Evolutionary conservation across 2,797 vertebrate genomes (phyloP).

Genomic region (Pteronotus mesoamericanus): DNA sequence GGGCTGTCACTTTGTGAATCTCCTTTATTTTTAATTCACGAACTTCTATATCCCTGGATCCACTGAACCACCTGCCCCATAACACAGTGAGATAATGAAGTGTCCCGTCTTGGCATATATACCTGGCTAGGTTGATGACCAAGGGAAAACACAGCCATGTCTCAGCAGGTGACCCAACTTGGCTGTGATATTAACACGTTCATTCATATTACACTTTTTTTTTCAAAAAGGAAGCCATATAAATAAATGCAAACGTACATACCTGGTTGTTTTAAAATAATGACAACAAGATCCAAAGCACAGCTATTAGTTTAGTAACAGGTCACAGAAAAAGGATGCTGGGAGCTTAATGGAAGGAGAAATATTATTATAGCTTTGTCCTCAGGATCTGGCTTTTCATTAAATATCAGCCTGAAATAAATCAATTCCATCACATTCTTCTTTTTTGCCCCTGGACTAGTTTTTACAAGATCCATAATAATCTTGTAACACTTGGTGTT

Average conservation of each 20-base stretch:
- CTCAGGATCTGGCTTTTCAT: slow-evolving; percentile 77
- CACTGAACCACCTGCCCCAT: background rate
- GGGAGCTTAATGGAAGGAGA: slow-evolving; percentile 50
- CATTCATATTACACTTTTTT: background rate
- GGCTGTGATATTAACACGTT: background rate
- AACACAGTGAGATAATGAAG: background rate
- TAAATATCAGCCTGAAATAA: slow-evolving; percentile 72
- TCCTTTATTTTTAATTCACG: background rate
- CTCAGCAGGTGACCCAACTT: background rate
- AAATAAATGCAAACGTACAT: background rate
- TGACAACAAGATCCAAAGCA: slow-evolving; percentile 34
- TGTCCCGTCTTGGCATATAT: background rate
- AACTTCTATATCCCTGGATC: background rate
- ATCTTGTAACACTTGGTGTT: slow-evolving; percentile 63
- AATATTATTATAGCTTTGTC: slow-evolving; percentile 68
- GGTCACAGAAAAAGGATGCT: background rate
- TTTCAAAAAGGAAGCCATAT: background rate
- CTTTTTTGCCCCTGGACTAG: slow-evolving; percentile 64
- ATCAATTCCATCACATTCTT: slow-evolving; percentile 71
- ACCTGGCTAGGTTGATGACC: background rate
- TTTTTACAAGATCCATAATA: slow-evolving; percentile 73
- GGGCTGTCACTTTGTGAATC: background rate
- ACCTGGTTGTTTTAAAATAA: slow-evolving; percentile 28
- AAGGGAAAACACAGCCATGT: background rate
- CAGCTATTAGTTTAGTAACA: slow-evolving; percentile 36